These are phyloP conservation scores for Girardia tigrina DNA, from an alignment of 2,888 invertebrate genomes.

Conservation along the genomic window DNA sequence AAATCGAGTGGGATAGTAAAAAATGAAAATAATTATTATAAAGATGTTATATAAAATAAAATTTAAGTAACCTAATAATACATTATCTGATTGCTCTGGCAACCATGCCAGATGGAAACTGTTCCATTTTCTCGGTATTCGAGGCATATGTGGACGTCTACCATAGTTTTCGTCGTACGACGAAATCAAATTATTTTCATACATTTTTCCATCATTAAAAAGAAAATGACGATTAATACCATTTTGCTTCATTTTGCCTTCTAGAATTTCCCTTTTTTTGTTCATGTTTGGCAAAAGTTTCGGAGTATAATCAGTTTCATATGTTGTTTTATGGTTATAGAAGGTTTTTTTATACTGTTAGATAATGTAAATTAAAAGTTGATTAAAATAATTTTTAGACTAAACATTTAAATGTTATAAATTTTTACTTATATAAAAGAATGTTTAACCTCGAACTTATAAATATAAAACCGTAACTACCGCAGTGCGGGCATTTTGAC, in stretches of 20 bases:
- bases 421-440: no score
- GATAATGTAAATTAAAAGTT: no score
- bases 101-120: neutral
- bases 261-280: neutral
- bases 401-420: no score
- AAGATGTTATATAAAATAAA: no score
- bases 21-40: no score
- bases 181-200: neutral
- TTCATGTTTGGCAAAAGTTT: neutral
- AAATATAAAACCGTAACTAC: no score
- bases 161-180: neutral
- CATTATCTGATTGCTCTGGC: slow-evolving; percentile 6
- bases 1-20: no score
- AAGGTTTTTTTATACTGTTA: neutral
- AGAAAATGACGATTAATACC: neutral
- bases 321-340: neutral
- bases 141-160: neutral
- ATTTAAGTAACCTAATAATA: neutral
- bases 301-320: neutral
- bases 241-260: neutral
- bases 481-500: no score
- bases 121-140: neutral
- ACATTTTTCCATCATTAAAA: neutral
- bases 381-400: no score
- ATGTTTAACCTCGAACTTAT: no score